Conservation (phyloP, 2,797 vertebrate species). For the Sebastes nivosus region DNA sequence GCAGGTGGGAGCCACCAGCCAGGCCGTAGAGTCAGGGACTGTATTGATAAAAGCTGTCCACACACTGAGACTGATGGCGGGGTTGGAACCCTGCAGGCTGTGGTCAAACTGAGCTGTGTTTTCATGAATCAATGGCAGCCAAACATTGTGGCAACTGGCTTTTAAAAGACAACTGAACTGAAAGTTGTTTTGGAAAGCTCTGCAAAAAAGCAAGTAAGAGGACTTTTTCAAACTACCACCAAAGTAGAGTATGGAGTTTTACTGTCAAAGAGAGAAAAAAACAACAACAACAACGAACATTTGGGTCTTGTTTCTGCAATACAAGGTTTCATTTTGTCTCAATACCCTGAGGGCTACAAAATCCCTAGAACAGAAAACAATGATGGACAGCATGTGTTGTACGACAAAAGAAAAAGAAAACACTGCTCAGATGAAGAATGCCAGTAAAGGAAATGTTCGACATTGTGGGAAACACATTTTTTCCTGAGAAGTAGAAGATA, state of each 20-base stretch:
- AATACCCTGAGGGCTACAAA: neutral
- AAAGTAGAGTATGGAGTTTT: neutral
- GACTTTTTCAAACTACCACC: neutral
- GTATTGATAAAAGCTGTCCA: constrained; percentile 28
- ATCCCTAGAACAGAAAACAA: neutral
- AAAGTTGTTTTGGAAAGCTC: neutral
- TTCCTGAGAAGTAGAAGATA: neutral
- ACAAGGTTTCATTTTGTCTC: neutral
- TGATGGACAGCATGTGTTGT: neutral
- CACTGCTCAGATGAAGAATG: neutral
- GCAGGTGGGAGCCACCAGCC: constrained; percentile 24
- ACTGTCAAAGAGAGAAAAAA: neutral
- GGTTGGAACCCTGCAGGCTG: constrained; percentile 31
- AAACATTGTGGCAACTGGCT: constrained; percentile 5
- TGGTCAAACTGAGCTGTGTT: neutral
- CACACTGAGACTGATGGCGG: constrained; percentile 7
- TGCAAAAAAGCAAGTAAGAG: neutral
- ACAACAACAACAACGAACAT: neutral
- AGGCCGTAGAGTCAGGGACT: constrained; percentile 12
- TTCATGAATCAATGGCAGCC: constrained; percentile 7
- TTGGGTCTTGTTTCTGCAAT: neutral
- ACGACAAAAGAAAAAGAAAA: neutral
- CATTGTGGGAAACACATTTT: neutral
- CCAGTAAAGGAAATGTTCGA: neutral
- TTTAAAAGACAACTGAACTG: neutral